Evolutionary conservation across 2,888 invertebrate species (phyloP), one percentile per base, ranked within the genome.

Genomic region (Cataglyphis albicans): DNA sequence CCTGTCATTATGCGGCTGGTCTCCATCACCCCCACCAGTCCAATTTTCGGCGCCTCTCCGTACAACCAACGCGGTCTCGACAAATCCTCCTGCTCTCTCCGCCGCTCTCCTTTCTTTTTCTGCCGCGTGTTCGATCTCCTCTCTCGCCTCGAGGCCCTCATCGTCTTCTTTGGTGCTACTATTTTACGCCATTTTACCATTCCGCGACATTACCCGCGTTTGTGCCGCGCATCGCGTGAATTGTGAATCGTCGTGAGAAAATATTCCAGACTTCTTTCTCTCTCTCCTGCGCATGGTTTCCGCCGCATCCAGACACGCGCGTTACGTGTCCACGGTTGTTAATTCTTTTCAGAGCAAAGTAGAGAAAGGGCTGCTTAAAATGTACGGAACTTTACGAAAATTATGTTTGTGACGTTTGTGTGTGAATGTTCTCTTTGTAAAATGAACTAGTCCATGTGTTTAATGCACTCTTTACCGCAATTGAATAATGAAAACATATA

Each of bases 1-100:
- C 93, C 93, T 93, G 92, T 93, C 92, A 93, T 93, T 93, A 93
- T 92, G 92, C 91, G 92, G 93, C 93, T 93, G 92, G 92, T 92
- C 92, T 87, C 92, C 93, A 93, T 93, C 92, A 92, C 90, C 92
- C 92, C 91, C 91, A 91, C 92, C 92, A 91, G 85, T 85, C 88
- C 90, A 92, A 93, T 92, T 92, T 92, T 89, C 92, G 88, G 86
- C 86, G 86, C 89, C 83, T 87, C 90, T 83, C 86, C 91, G 25
- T 25, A 88, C 88, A 1, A 73, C 83, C 88, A 0, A 73, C 83
- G 75, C 72, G 72, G 68, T 65, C 81, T 81, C 89, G 86, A 86
- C 84, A 86, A 89, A 89, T 81, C 75, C 84, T 82, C 82, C 85
- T 81, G 70, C 86, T 85, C 82, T 82, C 81, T 57, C 81, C 61